These are phyloP conservation scores for Ctenopoma kingsleyae DNA, from an alignment of 2,797 vertebrate genomes.

Conservation along the genomic window DNA sequence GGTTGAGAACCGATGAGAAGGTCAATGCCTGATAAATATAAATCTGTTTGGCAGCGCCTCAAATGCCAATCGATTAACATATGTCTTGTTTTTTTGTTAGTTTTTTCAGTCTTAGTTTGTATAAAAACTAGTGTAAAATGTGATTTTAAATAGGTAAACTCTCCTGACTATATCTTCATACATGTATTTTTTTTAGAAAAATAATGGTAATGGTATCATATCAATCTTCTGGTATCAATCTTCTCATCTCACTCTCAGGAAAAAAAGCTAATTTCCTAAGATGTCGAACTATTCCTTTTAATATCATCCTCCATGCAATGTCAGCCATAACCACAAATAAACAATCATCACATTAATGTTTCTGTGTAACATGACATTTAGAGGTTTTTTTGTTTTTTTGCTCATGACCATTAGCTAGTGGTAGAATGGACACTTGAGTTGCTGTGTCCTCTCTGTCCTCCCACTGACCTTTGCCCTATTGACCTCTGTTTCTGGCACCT, in stretches of 20 bases:
- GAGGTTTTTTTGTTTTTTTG: constrained; percentile 28
- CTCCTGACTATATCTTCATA: background rate
- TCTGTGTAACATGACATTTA: constrained; percentile 21
- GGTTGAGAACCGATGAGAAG: background rate
- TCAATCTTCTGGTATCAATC: background rate
- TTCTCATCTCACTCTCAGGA: background rate
- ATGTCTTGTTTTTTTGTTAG: no score
- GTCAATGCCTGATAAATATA: background rate
- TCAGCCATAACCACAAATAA: constrained; percentile 23
- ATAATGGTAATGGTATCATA: no score
- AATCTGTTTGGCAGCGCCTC: no score
- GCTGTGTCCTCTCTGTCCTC: constrained; percentile 61
- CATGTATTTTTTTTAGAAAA: background rate
- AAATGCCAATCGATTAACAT: background rate
- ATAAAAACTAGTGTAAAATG: background rate
- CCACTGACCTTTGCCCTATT: constrained; percentile 62
- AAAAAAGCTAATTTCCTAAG: constrained; percentile 22
- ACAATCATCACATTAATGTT: constrained; percentile 16
- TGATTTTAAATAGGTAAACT: background rate
- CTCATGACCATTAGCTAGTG: constrained; percentile 44
- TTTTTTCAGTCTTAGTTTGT: background rate
- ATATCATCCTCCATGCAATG: constrained; percentile 44
- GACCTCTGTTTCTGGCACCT: constrained; percentile 83
- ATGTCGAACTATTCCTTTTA: constrained; percentile 47
- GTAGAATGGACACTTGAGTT: constrained; percentile 66